Conservation (phyloP, 2,113 vertebrate genomes). For the Electrona antarctica region DNA sequence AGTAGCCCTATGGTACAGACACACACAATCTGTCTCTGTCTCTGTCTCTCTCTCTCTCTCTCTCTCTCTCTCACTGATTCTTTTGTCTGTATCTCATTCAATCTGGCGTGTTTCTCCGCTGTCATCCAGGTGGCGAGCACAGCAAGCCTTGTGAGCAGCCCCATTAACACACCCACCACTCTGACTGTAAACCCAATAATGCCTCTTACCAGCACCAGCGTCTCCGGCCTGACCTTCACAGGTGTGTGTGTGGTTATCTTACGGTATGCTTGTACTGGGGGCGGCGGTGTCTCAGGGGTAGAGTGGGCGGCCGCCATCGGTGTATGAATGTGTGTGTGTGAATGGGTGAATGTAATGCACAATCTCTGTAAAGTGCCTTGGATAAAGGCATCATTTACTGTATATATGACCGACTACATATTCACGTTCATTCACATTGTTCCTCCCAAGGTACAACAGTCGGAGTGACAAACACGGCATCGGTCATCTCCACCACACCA, state of each 20-base stretch:
- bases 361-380: too few relatives aligned
- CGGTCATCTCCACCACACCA: slow-evolving; percentile 92
- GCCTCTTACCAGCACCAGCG: slow-evolving; percentile 91
- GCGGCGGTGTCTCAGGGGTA: too few relatives aligned
- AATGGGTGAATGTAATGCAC: too few relatives aligned
- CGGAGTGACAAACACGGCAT: slow-evolving; percentile 87
- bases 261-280: too few relatives aligned
- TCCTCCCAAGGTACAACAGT: slow-evolving; percentile 83
- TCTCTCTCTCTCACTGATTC: background rate
- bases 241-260: slow-evolving; percentile 72
- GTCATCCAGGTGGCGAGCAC: slow-evolving; percentile 90
- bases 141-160: slow-evolving; percentile 96
- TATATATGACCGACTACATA: too few relatives aligned
- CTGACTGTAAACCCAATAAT: slow-evolving; percentile 95
- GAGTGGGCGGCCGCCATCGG: too few relatives aligned
- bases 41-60: background rate
- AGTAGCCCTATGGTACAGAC: slow-evolving; percentile 90
- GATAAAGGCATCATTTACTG: too few relatives aligned
- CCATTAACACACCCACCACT: slow-evolving; percentile 88
- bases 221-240: slow-evolving; percentile 88
- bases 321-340: too few relatives aligned
- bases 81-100: background rate
- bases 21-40: too few relatives aligned
- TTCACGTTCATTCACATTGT: too few relatives aligned
- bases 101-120: background rate